Conservation (phyloP, 2,797 vertebrate species). For the Hydrolagus colliei region DNA sequence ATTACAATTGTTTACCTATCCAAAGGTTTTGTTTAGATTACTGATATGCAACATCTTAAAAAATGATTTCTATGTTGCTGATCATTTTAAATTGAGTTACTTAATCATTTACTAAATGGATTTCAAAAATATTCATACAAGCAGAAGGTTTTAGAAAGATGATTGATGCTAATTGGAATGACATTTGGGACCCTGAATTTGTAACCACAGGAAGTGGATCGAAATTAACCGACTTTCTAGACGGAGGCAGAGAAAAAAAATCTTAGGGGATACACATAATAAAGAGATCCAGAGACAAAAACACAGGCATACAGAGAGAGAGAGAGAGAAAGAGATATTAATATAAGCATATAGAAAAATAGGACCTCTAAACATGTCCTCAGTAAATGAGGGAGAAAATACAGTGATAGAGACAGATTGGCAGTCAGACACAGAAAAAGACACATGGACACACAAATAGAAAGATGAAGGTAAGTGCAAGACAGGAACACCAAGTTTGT, state of each 20-base stretch:
- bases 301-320: neutral
- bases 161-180: neutral
- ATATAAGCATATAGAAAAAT: neutral
- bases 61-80: neutral
- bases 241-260: neutral
- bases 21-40: neutral
- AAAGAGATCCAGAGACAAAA: neutral
- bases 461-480: neutral
- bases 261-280: neutral
- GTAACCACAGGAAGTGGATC: no score
- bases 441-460: neutral
- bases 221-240: neutral
- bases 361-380: neutral
- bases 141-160: neutral
- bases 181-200: neutral
- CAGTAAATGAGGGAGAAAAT: neutral
- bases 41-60: neutral
- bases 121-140: neutral
- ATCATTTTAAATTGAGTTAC: slow-evolving; percentile 7
- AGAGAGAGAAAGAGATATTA: neutral
- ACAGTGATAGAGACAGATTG: neutral
- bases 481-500: neutral
- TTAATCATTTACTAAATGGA: neutral
- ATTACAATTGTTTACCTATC: neutral
- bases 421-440: neutral